A percentile compares a stretch with the other conserved stretches of the same genome.
phyloP scores from a whole-genome alignment of 1,140 invertebrate genomes.

The Pogonomyrmex barbatus region DNA sequence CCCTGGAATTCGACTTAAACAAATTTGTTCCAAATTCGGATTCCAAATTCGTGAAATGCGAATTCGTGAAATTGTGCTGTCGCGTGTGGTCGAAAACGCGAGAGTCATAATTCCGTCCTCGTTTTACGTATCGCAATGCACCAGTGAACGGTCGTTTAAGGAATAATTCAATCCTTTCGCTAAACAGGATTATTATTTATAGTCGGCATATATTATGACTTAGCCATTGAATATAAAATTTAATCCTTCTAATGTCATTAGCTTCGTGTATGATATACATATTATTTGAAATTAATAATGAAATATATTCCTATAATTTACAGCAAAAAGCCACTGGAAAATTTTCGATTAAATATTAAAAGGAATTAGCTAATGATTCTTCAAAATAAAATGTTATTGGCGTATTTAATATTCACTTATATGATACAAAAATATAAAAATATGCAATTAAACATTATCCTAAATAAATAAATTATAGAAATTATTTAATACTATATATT shows the following conservation, averaged over 20 bases:
- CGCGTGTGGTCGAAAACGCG: slow-evolving; percentile 7
- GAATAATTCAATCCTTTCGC: slow-evolving; percentile 20
- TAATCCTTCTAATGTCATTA: neutral
- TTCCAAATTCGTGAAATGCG: neutral
- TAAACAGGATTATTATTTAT: slow-evolving; percentile 33
- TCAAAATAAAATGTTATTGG: neutral
- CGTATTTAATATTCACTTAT: neutral
- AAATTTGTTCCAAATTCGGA: slow-evolving; percentile 21
- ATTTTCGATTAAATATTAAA: neutral
- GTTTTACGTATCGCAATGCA: neutral
- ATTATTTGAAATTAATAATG: neutral
- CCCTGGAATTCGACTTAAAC: slow-evolving; percentile 15
- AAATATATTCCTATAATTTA: slow-evolving; percentile 6
- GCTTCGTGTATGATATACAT: neutral
- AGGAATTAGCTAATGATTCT: neutral
- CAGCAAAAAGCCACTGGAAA: neutral
- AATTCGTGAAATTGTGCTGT: slow-evolving; percentile 32
- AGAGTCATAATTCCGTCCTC: slow-evolving; percentile 2
- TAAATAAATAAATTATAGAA: slow-evolving; percentile 33
- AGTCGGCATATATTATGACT: neutral
- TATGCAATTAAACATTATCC: slow-evolving; percentile 31
- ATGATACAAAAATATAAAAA: neutral
- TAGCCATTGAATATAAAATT: neutral
- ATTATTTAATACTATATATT: slow-evolving; percentile 32
- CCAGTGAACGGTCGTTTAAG: neutral